These are phyloP conservation scores for Trogon melanurus DNA, from an alignment of 2,113 vertebrate species.

Conservation along the genomic window DNA sequence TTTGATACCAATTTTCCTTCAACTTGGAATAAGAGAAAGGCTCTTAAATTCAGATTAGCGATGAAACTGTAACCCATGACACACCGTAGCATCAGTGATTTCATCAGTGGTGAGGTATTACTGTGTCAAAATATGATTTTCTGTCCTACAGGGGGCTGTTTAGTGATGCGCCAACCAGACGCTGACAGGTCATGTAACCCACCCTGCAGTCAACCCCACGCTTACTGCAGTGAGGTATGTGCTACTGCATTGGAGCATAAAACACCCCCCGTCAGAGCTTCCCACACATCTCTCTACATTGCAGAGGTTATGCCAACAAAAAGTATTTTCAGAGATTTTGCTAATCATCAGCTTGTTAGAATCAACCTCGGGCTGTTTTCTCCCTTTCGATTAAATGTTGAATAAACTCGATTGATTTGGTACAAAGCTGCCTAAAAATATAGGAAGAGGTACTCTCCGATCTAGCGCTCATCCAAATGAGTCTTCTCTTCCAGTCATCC, in stretches of 20 bases:
- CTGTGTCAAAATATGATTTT: constrained; percentile 73
- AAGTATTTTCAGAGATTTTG: neutral
- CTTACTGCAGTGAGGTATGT: constrained; percentile 93
- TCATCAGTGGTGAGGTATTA: constrained; percentile 5
- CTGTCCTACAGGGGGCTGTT: constrained; percentile 88
- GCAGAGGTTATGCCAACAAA: neutral
- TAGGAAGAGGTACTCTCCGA: neutral
- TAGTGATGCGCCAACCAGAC: constrained; percentile 81
- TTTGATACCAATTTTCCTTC: neutral
- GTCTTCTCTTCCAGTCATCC: neutral
- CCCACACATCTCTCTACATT: neutral
- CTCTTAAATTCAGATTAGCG: neutral
- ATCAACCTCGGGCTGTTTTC: neutral
- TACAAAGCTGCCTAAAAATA: neutral
- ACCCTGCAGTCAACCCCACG: constrained; percentile 87
- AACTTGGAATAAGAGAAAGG: neutral
- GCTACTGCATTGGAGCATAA: constrained; percentile 6
- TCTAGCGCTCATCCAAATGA: neutral
- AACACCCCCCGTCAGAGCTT: neutral
- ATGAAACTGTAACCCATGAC: neutral
- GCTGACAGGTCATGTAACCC: constrained; percentile 91
- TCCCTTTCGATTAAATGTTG: neutral
- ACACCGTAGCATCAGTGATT: neutral
- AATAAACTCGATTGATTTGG: neutral
- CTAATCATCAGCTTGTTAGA: neutral